Base-by-base conservation (phyloP, 2,888 invertebrate genomes). In the Matsumyia berberina region DNA sequence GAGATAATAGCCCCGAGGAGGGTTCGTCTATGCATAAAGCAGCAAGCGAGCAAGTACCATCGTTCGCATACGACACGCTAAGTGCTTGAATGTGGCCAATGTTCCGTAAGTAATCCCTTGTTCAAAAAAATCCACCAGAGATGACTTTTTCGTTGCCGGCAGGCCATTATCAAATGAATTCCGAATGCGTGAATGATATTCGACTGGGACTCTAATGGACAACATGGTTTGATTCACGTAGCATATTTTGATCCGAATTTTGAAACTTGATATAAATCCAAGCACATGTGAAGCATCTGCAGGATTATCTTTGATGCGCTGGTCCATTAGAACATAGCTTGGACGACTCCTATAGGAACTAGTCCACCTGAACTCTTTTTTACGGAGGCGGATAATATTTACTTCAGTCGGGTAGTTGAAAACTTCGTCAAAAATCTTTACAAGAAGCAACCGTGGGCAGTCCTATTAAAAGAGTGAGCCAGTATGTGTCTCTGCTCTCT, bases 101-200 rank as follows among this genome's bases (percentile, higher is more conserved):
- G 87, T 86, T 80, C 86, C 78, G 86, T 86, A 74, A 86, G 82
- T 87, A 87, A 87, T 87, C 86, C 82, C 64, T 76, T 80, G 70
- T 80, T 70, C 29, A 49, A 42, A 60, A 39, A 62, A 66, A 51
- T 46, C 11, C 31, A 55, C 44, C 9, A 35, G 46, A 46, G 39
- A 39, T 72, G 72, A 72, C 72, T 72, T 72, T 60, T 60, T 72
- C 58, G 51, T 60, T 72, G 58, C 37, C 58, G 58, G 29, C 49
- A 9, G n/a, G 66, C 46, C 33, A 17, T 42, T 46, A 46, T 33
- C 17, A 58, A 58, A 39, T 39, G 42, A 42, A 58, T 29, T 42
- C 6, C 17, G 15, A 58, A 57, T 57, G 29, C 15, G 11, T 60
- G 11, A 11, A 60, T n/a, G 31, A 44, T 24, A 35, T 42, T 42